These are phyloP conservation scores for Listrodromus nycthemerus DNA, from an alignment of 2,888 invertebrate genomes.

Conservation along the genomic window DNA sequence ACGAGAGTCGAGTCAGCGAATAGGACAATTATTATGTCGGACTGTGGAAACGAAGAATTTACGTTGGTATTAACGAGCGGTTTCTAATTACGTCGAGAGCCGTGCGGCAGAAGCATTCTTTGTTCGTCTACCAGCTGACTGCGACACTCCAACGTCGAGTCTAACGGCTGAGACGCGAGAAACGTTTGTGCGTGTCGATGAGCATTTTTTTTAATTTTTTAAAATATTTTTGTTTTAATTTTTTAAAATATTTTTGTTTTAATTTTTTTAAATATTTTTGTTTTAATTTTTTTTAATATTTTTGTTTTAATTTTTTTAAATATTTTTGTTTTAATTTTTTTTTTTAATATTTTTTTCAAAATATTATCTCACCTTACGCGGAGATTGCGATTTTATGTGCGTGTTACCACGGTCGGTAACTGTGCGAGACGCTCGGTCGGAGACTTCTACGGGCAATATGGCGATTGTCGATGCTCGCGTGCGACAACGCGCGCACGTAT, in stretches of 20 bases:
- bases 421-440: background rate
- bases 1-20: background rate
- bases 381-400: background rate
- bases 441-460: constrained; percentile 8
- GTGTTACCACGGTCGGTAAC: background rate
- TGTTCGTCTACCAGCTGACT: constrained; percentile 29
- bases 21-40: constrained; percentile 31
- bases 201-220: background rate
- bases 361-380: constrained; percentile 11
- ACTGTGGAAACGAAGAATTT: constrained; percentile 32
- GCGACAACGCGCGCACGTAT: constrained; percentile 25
- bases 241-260: too few species aligned
- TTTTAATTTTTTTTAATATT: too few species aligned
- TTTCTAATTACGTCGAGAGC: constrained; percentile 57
- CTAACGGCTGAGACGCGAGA: background rate
- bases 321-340: too few species aligned
- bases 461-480: constrained; percentile 30
- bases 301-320: too few species aligned
- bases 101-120: constrained; percentile 12
- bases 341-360: background rate
- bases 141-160: constrained; percentile 1
- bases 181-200: constrained; percentile 12
- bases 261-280: too few species aligned
- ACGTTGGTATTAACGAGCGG: constrained; percentile 59
- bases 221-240: too few species aligned